phyloP scores from a whole-genome alignment of 1,140 invertebrate species.

The Drosophila asahinai region DNA sequence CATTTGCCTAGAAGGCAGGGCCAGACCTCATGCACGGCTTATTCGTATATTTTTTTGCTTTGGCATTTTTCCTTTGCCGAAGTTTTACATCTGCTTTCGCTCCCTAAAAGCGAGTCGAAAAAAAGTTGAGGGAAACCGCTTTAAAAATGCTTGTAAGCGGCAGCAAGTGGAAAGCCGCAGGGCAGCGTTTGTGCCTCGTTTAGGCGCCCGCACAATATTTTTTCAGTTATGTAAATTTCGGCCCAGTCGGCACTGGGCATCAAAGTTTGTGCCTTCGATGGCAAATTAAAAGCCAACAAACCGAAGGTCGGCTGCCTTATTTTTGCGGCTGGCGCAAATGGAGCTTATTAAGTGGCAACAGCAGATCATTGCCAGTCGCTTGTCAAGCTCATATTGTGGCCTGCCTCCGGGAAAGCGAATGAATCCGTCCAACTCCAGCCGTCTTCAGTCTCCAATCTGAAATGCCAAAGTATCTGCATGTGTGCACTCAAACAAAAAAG shows the following conservation, averaged over 20 bases:
- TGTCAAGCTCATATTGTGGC: constrained; percentile 22
- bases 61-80: constrained; percentile 28
- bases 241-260: constrained; percentile 35
- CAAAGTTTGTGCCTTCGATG: constrained; percentile 44
- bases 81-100: constrained; percentile 58
- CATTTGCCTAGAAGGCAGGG: constrained; percentile 58
- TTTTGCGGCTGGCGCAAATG: constrained; percentile 44
- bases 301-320: constrained; percentile 27
- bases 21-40: constrained; percentile 52
- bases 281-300: constrained; percentile 54
- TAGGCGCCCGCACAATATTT: constrained; percentile 57
- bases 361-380: constrained; percentile 43
- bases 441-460: background rate
- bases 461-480: constrained; percentile 3
- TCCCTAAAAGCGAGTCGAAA: constrained; percentile 9
- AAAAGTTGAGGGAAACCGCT: constrained; percentile 35
- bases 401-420: background rate
- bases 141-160: constrained; percentile 58
- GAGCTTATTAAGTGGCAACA: constrained; percentile 53
- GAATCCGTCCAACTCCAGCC: background rate
- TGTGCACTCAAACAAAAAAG: background rate
- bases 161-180: constrained; percentile 47
- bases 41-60: constrained; percentile 45
- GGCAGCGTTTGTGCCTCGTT: constrained; percentile 59
- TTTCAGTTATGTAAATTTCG: constrained; percentile 60